Base-by-base conservation (phyloP, 2,797 vertebrate species). In the Discoglossus pictus region DNA sequence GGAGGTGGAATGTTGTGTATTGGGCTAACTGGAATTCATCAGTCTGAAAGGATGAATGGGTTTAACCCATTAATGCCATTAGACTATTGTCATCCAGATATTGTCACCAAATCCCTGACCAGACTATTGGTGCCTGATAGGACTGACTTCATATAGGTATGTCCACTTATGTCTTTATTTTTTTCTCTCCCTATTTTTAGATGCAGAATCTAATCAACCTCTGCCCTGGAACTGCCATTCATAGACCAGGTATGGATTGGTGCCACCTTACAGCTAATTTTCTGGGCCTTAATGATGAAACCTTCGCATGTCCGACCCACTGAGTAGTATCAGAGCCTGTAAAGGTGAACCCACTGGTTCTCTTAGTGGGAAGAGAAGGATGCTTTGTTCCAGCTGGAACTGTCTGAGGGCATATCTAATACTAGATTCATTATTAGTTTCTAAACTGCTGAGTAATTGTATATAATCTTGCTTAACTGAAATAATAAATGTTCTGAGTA, bases 261-360 rank as follows among this genome's bases (percentile, higher is more conserved):
- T 44, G n/a, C 40, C 10, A 7, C 16, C 5, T 31, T 18, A 17
- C 15, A 4, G 1, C n/a, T n/a, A n/a, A n/a, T n/a, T 20, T 12
- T 16, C 7, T 8, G 6, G 7, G 78, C 90, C 85, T 84, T 80
- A 0, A 10, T 93, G 94, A 94, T 84, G 93, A 89, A 71, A 70
- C 6, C 36, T 0, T 72, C 87, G 78, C 61, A 12, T 0, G 91
- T 92, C 93, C 90, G 91, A 94, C 87, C 78, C 83, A 74, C 74
- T 79, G 87, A 65, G 73, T 46, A 34, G 85, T 10, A 55, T 86
- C 89, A 94, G 92, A 90, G 90, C 93, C 93, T 94, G 92, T 77
- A 79, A 95, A 93, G 94, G 93, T 92, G 93, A 86, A 96, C 93
- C 93, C 93, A 93, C 93, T 93, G 92, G 90, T 23, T 62, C 86